phyloP scores from a whole-genome alignment of 2,113 vertebrate species.

The Ahaetulla prasina region DNA sequence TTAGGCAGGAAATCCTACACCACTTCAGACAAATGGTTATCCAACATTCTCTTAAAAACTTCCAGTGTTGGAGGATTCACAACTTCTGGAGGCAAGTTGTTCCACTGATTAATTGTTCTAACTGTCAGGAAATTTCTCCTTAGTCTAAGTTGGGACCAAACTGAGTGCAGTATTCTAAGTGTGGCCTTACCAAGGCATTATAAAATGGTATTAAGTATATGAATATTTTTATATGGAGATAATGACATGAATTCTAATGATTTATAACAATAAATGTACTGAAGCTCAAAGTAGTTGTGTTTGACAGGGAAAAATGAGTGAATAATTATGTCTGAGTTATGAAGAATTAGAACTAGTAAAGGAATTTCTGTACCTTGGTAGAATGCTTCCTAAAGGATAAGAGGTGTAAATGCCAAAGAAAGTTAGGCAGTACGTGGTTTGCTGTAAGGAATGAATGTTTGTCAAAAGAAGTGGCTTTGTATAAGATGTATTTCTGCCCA shows the following conservation, averaged over 20 bases:
- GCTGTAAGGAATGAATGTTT: not conserved
- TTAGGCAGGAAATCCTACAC: too few relatives aligned
- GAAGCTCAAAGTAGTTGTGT: not conserved
- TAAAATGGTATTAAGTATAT: not conserved
- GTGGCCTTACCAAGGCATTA: too few relatives aligned
- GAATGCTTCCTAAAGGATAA: not conserved
- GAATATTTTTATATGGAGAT: not conserved
- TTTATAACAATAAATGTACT: not conserved
- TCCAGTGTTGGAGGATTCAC: too few relatives aligned
- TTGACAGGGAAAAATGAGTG: not conserved
- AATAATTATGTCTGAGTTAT: not conserved
- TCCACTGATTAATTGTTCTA: too few relatives aligned
- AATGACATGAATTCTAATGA: not conserved
- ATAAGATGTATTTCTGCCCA: not conserved
- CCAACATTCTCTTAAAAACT: too few relatives aligned
- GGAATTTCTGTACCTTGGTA: not conserved
- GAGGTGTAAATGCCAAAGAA: not conserved
- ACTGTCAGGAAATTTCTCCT: too few relatives aligned
- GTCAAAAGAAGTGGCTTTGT: not conserved
- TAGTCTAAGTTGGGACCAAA: too few relatives aligned
- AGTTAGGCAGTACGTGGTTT: not conserved
- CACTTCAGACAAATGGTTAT: too few relatives aligned
- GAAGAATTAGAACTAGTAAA: not conserved
- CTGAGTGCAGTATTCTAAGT: too few relatives aligned
- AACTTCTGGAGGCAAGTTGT: too few relatives aligned